Base-by-base conservation (phyloP, 2,797 vertebrate genomes). In the Echiichthys vipera region DNA sequence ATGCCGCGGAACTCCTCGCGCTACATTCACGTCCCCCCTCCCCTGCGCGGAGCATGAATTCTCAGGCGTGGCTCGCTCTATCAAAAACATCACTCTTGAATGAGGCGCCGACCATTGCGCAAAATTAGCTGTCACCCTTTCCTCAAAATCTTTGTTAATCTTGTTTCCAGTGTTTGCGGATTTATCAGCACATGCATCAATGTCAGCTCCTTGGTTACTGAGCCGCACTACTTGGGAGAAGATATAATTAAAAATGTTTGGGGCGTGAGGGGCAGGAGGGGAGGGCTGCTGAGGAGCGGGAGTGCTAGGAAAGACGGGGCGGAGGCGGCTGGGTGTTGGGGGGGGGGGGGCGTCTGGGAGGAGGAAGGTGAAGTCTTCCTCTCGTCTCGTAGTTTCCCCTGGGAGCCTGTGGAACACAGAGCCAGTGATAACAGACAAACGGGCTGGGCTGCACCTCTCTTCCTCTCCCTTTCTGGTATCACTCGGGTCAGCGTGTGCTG, bases 201-300 rank as follows among this genome's bases (percentile, higher is more conserved):
- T 99, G 98, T 99, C 98, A 99, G 94, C 95, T 97, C 96, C 97
- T 98, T 97, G 97, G 96, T 98, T 98, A 98, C 97, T 96, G 96
- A 98, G 96, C 96, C 94, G 93, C 96, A 95, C 93, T 96, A 96
- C 95, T 96, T 96, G 95, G 95, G 95, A 97, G 97, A 96, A 98
- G 97, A 98, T 98, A 97, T 98, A 98, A 99, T 99, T 98, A 99
- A 99, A 99, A 99, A 98, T 97, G 97, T 99, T 99, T 98, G 97
- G 96, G 96, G 96, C 95, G 94, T 95, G 95, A 73, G 90, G 84
- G 80, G 80, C 5, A 65, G 81, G 68, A 53, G 77, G 46, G 71
- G 92, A 92, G 91, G 93, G 94, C 50, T 78, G 78, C 66, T 36
- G 85, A 65, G 71, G 78, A 62, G 80, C 34, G 43, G 66, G 77